Conservation (phyloP, 2,113 vertebrate species). For the Vulpes lagopus region DNA sequence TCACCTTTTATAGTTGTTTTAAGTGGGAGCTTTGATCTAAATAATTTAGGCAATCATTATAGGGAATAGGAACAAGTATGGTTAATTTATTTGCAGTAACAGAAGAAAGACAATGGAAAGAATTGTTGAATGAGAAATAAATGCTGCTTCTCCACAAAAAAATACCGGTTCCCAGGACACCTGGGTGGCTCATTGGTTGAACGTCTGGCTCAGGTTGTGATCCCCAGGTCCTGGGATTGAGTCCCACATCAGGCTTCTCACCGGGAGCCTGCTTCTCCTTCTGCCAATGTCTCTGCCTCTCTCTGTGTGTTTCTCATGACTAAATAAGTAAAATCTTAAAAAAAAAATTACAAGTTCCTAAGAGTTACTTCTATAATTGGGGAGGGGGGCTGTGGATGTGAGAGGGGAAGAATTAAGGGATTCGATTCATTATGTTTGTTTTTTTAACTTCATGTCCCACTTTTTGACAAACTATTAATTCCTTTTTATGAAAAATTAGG, state of each 20-base stretch:
- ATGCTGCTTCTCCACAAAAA: not conserved
- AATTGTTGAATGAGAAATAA: not conserved
- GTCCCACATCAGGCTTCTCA: too few relatives aligned
- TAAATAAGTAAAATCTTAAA: too few relatives aligned
- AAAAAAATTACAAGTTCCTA: not conserved
- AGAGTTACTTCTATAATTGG: not conserved
- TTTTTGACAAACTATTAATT: constrained; percentile 20
- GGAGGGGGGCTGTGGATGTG: not conserved
- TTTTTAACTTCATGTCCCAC: not conserved
- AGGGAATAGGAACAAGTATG: not conserved
- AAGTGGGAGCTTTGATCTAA: not conserved
- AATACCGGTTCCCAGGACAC: not conserved
- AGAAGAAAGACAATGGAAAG: not conserved
- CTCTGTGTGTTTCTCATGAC: too few relatives aligned
- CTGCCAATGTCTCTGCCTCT: too few relatives aligned
- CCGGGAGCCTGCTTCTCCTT: too few relatives aligned
- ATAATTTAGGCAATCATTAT: not conserved
- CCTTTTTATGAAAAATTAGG: constrained; percentile 31
- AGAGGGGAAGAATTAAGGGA: not conserved
- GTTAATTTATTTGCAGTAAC: constrained; percentile 19
- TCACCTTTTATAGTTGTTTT: constrained; percentile 32
- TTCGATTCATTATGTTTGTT: not conserved
- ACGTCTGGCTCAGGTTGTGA: too few relatives aligned
- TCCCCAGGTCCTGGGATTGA: too few relatives aligned
- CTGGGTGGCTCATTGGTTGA: too few relatives aligned